Conservation (phyloP, 2,888 invertebrate species). For the Calephelis perditalis region DNA sequence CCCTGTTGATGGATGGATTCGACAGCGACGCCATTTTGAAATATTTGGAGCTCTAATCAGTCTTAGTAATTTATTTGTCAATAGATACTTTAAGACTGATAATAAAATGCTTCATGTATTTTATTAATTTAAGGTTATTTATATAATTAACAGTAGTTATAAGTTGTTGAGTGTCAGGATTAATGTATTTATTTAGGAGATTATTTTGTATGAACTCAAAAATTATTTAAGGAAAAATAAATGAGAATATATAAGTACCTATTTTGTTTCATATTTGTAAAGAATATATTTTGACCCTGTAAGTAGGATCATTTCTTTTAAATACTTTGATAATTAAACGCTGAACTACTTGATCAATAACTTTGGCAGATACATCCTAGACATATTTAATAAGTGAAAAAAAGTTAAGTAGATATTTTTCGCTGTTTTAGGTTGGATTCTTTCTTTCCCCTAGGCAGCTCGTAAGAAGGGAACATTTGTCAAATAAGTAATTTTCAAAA, state of each 20-base stretch:
- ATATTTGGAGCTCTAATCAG: constrained; percentile 2
- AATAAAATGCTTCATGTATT: not conserved
- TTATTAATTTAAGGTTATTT: constrained; percentile 6
- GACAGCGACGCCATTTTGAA: constrained; percentile 1
- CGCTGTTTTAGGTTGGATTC: too few relatives aligned
- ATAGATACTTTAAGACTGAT: constrained; percentile 6
- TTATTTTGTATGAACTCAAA: not conserved
- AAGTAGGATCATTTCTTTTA: too few relatives aligned
- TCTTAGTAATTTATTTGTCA: constrained; percentile 5
- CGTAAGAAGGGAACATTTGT: too few relatives aligned
- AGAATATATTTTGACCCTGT: too few relatives aligned
- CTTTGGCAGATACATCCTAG: too few relatives aligned
- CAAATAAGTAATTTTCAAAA: too few relatives aligned
- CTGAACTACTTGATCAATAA: too few relatives aligned
- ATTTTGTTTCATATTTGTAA: not conserved
- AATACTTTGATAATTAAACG: too few relatives aligned
- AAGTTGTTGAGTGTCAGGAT: not conserved
- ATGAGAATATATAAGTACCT: not conserved
- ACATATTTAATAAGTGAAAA: too few relatives aligned
- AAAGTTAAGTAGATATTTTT: too few relatives aligned
- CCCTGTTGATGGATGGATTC: not conserved
- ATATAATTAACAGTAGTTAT: constrained; percentile 5
- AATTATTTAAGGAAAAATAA: not conserved
- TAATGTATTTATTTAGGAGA: not conserved
- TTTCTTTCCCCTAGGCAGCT: too few relatives aligned